Evolutionary conservation across 2,888 invertebrate genomes (phyloP).

Genomic region (Erebia epiphron): DNA sequence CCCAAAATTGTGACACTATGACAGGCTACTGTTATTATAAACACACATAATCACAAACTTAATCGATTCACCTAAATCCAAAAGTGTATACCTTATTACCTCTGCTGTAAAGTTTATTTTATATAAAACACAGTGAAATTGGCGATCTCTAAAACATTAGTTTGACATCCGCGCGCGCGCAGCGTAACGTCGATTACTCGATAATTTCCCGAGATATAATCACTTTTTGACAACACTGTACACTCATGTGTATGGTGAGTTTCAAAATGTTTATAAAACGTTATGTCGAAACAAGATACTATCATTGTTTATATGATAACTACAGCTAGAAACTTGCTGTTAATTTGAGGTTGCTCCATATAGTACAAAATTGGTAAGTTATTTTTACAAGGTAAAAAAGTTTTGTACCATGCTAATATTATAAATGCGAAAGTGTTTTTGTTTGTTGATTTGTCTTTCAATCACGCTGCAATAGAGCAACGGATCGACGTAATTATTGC

Average conservation of each 20-base stretch:
- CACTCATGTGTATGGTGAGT: constrained; percentile 27
- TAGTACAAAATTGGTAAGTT: no score
- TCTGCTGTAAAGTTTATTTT: constrained; percentile 43
- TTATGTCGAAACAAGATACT: constrained; percentile 18
- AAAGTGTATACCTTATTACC: constrained; percentile 21
- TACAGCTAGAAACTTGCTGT: constrained; percentile 3
- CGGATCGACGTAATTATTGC: no score
- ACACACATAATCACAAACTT: constrained; percentile 54
- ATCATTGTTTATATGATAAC: background rate
- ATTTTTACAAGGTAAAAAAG: no score
- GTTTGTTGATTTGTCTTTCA: no score
- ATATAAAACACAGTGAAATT: constrained; percentile 10
- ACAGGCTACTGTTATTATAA: constrained; percentile 77
- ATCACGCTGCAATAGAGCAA: no score
- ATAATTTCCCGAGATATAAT: constrained; percentile 76
- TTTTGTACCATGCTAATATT: no score
- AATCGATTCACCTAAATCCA: constrained; percentile 19
- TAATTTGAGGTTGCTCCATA: background rate
- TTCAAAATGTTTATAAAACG: constrained; percentile 33
- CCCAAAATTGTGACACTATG: constrained; percentile 74
- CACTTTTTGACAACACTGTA: constrained; percentile 70
- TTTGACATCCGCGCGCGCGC: constrained; percentile 77
- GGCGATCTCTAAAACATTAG: constrained; percentile 53
- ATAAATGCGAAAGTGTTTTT: no score
- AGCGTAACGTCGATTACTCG: constrained; percentile 78